phyloP scores from a whole-genome alignment of 1,140 invertebrate genomes.

The Dysdera silvatica region DNA sequence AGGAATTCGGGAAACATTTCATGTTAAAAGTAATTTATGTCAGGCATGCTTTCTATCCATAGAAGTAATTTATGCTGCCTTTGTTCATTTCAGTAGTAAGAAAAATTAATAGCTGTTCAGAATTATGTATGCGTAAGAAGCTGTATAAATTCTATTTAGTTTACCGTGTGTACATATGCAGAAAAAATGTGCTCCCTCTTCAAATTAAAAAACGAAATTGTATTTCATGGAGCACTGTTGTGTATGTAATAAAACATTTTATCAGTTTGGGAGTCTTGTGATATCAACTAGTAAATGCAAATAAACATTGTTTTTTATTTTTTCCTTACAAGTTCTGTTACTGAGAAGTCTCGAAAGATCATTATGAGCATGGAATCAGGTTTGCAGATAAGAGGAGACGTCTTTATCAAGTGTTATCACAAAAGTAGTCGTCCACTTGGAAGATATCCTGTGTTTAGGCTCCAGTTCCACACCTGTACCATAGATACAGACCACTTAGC shows the following conservation, averaged over 20 bases:
- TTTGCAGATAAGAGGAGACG: conserved; percentile 74
- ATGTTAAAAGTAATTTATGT: too few relatives aligned
- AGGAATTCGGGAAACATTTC: too few relatives aligned
- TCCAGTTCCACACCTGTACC: conserved; percentile 88
- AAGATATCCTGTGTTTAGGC: conserved; percentile 61
- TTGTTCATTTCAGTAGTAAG: too few relatives aligned
- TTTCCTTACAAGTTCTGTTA: conserved; percentile 44
- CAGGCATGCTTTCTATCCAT: too few relatives aligned
- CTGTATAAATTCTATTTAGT: too few relatives aligned
- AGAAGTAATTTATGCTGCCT: too few relatives aligned
- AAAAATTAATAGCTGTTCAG: too few relatives aligned
- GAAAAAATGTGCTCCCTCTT: not conserved
- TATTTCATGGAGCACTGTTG: not conserved
- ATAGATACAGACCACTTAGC: conserved; percentile 70
- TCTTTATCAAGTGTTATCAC: conserved; percentile 82
- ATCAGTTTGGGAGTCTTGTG: not conserved
- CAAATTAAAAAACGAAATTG: not conserved
- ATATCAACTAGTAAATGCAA: not conserved
- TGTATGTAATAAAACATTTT: not conserved
- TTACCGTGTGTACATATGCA: not conserved
- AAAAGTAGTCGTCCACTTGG: conserved; percentile 44
- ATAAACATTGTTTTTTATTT: conserved; percentile 9
- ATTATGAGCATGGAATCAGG: conserved; percentile 51
- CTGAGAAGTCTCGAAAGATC: conserved; percentile 35
- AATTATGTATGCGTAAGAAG: too few relatives aligned